Conservation (phyloP, 2,113 vertebrate species). For the Pteropus alecto region DNA sequence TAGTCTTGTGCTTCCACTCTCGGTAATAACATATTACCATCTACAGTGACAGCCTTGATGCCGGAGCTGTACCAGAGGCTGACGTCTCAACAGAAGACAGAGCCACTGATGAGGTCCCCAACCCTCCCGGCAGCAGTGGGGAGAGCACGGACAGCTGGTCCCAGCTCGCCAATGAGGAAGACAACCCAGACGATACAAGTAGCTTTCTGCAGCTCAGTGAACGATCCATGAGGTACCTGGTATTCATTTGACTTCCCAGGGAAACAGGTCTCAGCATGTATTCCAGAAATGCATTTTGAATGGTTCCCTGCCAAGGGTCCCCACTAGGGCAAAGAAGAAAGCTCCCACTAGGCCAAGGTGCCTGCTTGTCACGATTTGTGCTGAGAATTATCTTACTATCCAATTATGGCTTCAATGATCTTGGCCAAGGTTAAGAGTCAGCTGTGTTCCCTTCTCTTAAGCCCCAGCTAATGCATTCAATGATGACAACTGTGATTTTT, state of each 20-base stretch:
- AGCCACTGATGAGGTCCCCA: conserved; percentile 85
- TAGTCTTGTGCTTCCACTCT: neutral
- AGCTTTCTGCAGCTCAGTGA: conserved; percentile 97
- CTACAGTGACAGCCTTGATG: conserved; percentile 58
- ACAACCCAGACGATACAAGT: conserved; percentile 94
- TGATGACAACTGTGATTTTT: neutral
- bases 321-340: neutral
- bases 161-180: conserved; percentile 93
- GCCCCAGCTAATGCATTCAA: neutral
- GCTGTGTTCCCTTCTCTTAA: neutral
- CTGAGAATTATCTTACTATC: neutral
- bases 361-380: neutral
- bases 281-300: neutral
- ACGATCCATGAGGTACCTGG: conserved; percentile 87
- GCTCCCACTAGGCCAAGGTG: too few relatives aligned
- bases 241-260: neutral
- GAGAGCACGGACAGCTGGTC: conserved; percentile 97
- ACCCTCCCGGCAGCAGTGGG: conserved; percentile 92
- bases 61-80: conserved; percentile 64
- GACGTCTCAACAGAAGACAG: conserved; percentile 78
- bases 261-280: neutral
- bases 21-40: conserved; percentile 32
- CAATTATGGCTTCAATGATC: neutral
- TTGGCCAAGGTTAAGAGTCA: neutral
- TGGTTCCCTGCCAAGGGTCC: neutral